These are phyloP conservation scores for Collichthys lucidus DNA, from an alignment of 2,113 vertebrate species.

Conservation along the genomic window DNA sequence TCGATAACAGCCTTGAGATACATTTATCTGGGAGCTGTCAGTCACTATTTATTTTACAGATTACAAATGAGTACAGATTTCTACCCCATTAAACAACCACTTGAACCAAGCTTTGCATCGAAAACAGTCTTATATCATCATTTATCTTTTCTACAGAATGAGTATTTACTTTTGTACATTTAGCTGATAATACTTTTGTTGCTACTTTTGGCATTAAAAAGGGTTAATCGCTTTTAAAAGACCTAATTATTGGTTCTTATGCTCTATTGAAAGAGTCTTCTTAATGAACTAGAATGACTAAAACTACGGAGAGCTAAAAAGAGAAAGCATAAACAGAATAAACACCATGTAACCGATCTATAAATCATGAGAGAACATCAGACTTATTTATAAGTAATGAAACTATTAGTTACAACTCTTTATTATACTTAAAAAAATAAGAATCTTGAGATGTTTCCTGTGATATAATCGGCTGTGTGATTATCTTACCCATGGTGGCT, in stretches of 20 bases:
- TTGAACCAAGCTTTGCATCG: background rate
- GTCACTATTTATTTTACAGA: no score
- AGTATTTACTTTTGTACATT: background rate
- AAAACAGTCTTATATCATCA: background rate
- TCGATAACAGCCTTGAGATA: no score
- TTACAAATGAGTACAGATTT: no score
- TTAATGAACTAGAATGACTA: background rate
- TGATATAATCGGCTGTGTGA: no score
- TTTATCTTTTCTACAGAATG: background rate
- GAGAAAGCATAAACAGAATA: background rate
- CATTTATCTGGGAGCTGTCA: no score
- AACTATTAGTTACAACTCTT: background rate
- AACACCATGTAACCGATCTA: background rate
- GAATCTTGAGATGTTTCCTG: background rate
- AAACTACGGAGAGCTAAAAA: background rate
- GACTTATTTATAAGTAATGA: no score
- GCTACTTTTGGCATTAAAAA: no score
- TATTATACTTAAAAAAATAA: background rate
- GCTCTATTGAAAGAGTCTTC: no score
- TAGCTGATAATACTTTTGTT: background rate
- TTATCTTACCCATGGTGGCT: constrained; percentile 88
- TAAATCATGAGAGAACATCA: background rate
- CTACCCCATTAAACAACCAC: background rate
- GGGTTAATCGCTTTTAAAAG: no score
- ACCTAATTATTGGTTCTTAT: no score